phyloP scores from a whole-genome alignment of 2,113 vertebrate species.

The Caretta caretta region DNA sequence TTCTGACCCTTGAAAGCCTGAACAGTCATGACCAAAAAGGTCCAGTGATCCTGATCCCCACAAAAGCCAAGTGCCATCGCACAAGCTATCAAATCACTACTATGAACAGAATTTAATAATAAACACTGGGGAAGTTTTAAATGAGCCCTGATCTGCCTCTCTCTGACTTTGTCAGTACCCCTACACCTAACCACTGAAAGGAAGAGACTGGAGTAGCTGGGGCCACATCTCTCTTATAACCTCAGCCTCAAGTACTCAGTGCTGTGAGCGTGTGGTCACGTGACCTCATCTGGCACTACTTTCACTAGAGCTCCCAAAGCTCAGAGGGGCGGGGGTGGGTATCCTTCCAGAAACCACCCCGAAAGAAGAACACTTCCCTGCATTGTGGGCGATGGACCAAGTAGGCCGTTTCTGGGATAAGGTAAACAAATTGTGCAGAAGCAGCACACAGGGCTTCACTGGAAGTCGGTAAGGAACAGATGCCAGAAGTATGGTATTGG shows the following conservation, averaged over 20 bases:
- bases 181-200: background rate
- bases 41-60: no score
- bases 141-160: background rate
- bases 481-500: background rate
- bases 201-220: background rate
- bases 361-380: background rate
- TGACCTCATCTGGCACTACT: background rate
- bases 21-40: background rate
- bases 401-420: background rate
- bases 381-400: background rate
- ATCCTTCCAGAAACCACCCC: background rate
- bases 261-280: fast-evolving
- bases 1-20: background rate
- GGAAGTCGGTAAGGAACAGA: background rate
- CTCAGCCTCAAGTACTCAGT: background rate
- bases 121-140: fast-evolving
- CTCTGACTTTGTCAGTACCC: background rate
- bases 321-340: fast-evolving
- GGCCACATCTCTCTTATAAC: background rate
- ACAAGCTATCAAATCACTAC: no score
- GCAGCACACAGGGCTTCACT: background rate
- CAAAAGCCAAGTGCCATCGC: no score
- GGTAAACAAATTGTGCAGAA: fast-evolving
- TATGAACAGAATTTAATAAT: background rate
- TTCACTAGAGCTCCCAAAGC: background rate